Base-by-base conservation (phyloP, 2,113 vertebrate genomes). In the Okapia johnstoni region DNA sequence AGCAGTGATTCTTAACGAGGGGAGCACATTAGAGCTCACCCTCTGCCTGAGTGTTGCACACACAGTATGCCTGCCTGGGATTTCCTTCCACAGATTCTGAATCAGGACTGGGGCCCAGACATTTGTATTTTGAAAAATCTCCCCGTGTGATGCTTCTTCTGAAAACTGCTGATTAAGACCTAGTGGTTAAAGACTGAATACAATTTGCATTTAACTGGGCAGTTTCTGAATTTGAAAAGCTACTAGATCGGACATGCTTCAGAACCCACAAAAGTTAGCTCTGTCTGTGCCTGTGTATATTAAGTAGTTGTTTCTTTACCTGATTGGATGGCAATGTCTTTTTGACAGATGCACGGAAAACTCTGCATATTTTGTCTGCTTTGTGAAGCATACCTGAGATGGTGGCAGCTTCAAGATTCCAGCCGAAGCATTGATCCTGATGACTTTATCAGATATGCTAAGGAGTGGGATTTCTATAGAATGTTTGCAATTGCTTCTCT, bases 391-490 rank as follows among this genome's bases (percentile, higher is more conserved):
- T 99, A 99, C 98, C 98, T 99, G 97, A 97, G 99, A 80, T 99
- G 99, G 99, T 99, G 99, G 61, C 99, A 99, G 57, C 99, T 99
- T 12, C 99, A 99, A n/a, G 99, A 99, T 97, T 99, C 99, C 3
- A 99, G 98, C 98, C 99, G 98, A 98, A 99, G 98, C 98, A 97
- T 73, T 2, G 99, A 99, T 96, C 99, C 99, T 0, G 99, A 99
- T 2, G 99, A 99, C 98, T 99, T 99, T 96, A 99, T 99, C 98
- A 98, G 99, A 98, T 99, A 99, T 93, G 99, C 99, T 80, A 99
- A 99, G 96, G 99, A 99, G 92, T 99, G 99, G 99, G 99, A 99
- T 96, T 99, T 99, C 98, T 99, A 99, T 54, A 96, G 98, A 98
- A 99, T 99, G 99, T 99, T 99, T 97, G 99, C 99, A 58, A 94